Base-by-base conservation (phyloP, 2,113 vertebrate species). In the Dryoscopus gambensis region DNA sequence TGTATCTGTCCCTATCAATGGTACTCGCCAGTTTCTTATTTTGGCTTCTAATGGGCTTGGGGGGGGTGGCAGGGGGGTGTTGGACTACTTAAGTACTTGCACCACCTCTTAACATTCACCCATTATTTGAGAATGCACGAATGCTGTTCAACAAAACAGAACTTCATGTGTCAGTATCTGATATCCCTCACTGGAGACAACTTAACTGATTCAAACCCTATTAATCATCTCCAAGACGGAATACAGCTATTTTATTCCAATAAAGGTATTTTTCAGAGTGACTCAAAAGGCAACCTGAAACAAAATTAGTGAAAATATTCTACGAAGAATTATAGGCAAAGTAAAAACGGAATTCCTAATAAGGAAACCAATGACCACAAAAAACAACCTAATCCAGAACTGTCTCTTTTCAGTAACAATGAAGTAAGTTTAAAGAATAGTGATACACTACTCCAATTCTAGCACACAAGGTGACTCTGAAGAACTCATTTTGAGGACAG, bases 11-110 rank as follows among this genome's bases (percentile, higher is more conserved):
- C 97, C 94, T 74, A 92, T 94, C 6, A 95, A 96, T 59, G 86
- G 94, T 12, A 95, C 97, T 25, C 97, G 97, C 35, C 96, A 97
- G 86, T 97, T 98, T 65, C 92, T 98, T 65, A 90, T 98, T 91
- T 89, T 98, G 80, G 97, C 97, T 89, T 98, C 98, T 35, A 95
- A 94, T 6, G 96, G 97, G 55, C 97, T 98, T 98, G 98, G 42
- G 42, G 42, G 17, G 16, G 40, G 15, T 5, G 40, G 40, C n/a
- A n/a, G 40, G 97, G 97, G 97, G n/a, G 97, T 96, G 78, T 44
- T 97, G 60, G 95, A 98, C 85, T 94, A 95, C 60, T 84, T 14
- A 97, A 95, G 97, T 96, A 76, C 95, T 96, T 73, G 69, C 95
- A 87, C 81, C 97, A 85, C 82, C 93, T 60, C 89, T 97, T 82